Evolutionary conservation across 53 echinoderm and acorn worm species (phyloP), one percentile per base, ranked within the genome.

Genomic region (Zoroaster sp.): DNA sequence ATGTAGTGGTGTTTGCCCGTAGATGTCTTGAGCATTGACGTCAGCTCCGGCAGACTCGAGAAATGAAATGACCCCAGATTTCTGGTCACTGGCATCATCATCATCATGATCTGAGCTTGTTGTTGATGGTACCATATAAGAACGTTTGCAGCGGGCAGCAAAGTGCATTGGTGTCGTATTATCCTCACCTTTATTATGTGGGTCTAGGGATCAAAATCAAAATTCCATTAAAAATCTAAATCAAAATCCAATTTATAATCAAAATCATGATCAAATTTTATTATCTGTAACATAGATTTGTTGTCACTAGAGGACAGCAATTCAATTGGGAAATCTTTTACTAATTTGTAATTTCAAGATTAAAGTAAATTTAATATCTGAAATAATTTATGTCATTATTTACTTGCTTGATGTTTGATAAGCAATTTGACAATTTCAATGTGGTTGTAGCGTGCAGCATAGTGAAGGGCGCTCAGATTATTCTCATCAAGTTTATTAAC

Each of bases 391-490:
- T n/a, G n/a, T n/a, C 11, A 14, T 34, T 18, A 31, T 71, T 69
- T 90, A 99, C 99, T 67, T 76, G 99, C 94, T 69, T 90, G 92
- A 85, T 93, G 46, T n/a, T 94, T 85, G 3, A 99, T 83, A 54
- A 96, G 93, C 21, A 93, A 43, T 77, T 91, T 94, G 33, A 93
- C 91, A 46, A 94, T 77, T 46, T 93, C 87, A 12, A 93, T 49
- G 76, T 99, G 96, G 75, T 96, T 99, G 76, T 99, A 99, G 23
- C 99, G 87, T 23, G 96, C 94, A 1, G 96, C 99, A 71, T 96
- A 99, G 86, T 99, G 99, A 8, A 99, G 83, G 2, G 96, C 92
- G 20, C 91, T 94, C 46, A 94, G 85, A 11, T 93, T 93, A 46
- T 96, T 95, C 80, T 99, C 99, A 69, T 99, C 99, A 1, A 92